Base-by-base conservation (phyloP, 2,113 vertebrate genomes). In the Cyprinodon tularosa region DNA sequence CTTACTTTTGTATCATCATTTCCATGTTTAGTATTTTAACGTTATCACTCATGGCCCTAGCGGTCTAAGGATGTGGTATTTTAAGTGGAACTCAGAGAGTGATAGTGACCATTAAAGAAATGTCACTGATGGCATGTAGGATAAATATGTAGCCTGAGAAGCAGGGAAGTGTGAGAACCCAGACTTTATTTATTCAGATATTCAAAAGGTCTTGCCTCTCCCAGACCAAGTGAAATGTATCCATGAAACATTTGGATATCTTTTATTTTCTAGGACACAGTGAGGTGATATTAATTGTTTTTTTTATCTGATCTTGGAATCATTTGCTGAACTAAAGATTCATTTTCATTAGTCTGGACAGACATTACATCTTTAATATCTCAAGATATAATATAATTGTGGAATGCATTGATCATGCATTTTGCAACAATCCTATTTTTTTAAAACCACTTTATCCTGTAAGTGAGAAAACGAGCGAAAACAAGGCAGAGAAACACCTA, bases 91-190 rank as follows among this genome's bases (percentile, higher is more conserved):
- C 45, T 40, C 14, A 73, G 40, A 17, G 57, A 17, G n/a, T 4
- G 29, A 17, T 38, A 44, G 59, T 20, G 57, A 45, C 14, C 59
- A 73, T 12, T 45, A 15, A 67, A 53, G 76, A 72, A 67, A 44
- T 36, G 70, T 78, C 69, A 64, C 3, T 40, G 47, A 62, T 22
- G 57, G 7, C 42, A 78, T 72, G 62, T 78, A 66, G 29, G 11
- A 71, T 62, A 10, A 45, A 62, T 37, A 62, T 62, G 14, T 62
- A 62, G 40, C 59, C 57, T 71, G 69, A 59, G 57, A 62, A 62
- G 12, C 14, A 62, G 40, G 15, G 38, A 59, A 22, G 45, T 45
- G 12, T 71, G 40, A 71, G 14, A 71, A 42, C 14, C 17, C 40
- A 14, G 61, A 8, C 36, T 71, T 62, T 7, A 71, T 71, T 36